Base-by-base conservation (phyloP, 2,888 invertebrate species). In the Rhingia rostrata region DNA sequence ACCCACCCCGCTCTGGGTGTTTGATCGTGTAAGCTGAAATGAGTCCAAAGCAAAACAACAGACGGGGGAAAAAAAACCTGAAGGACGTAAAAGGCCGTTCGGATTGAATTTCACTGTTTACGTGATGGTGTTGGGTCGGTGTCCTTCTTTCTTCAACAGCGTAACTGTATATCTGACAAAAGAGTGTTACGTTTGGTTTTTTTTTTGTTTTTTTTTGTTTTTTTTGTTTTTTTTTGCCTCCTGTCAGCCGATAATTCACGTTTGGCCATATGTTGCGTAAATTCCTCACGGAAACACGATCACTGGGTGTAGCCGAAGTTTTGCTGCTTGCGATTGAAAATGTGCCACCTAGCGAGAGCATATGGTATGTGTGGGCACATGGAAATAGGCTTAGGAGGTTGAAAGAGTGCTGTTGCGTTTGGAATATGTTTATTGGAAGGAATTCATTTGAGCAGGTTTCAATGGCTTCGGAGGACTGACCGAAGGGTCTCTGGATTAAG, bases 71-170 rank as follows among this genome's bases (percentile, higher is more conserved):
- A 22, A 58, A 53, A 69, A 56, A 63, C 54, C 35, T 79, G 79
- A 84, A 84, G 84, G 84, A 84, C 84, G 84, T 75, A 70, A 84
- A 79, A 84, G 84, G 84, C 80, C 75, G 79, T 80, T 67, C 74
- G 60, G 74, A 75, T 84, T 84, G 84, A 66, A 66, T 84, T 84
- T 84, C 84, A 80, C 70, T 80, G 79, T 70, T 74, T 84, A 79
- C 74, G 64, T 61, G 69, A 75, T 58, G 66, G 83, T 79, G 83
- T 84, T 84, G 64, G 78, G 79, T 84, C 84, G 84, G 84, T 84
- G 80, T 84, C 84, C 84, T 84, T 80, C 69, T 80, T 70, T 60
- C 60, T 58, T 53, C 47, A 74, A 73, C 54, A 69, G 49, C 47
- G 83, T 78, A 83, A 83, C 79, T 69, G 83, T 83, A 22, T 22